These are phyloP conservation scores for Theretra japonica DNA, from an alignment of 2,888 invertebrate species.

Conservation along the genomic window DNA sequence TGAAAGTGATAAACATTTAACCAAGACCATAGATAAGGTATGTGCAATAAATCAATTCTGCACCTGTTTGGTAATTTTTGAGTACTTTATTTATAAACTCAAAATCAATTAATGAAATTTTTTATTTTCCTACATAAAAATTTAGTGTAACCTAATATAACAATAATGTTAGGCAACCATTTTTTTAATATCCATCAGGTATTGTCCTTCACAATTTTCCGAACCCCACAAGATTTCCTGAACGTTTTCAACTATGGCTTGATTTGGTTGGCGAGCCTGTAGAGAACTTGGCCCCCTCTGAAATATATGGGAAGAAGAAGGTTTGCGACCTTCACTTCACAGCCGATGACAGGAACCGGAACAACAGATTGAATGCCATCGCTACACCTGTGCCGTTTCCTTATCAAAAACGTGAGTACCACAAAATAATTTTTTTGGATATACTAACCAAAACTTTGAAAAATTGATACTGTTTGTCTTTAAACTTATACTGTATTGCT, in stretches of 20 bases:
- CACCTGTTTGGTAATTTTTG: too few species aligned
- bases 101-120: too few species aligned
- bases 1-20: too few species aligned
- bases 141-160: not conserved
- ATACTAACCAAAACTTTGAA: too few species aligned
- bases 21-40: too few species aligned
- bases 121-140: too few species aligned
- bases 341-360: conserved; percentile 10
- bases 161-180: not conserved
- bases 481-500: too few species aligned
- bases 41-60: too few species aligned
- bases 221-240: not conserved
- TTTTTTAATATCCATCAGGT: not conserved
- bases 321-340: conserved; percentile 30
- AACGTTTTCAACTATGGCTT: conserved; percentile 11
- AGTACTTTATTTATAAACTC: too few species aligned
- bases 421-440: too few species aligned
- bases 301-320: conserved; percentile 21
- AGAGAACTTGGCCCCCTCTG: not conserved
- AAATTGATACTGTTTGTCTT: too few species aligned
- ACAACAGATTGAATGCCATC: conserved; percentile 5
- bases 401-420: not conserved
- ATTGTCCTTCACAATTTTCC: conserved; percentile 20
- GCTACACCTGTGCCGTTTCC: conserved; percentile 10
- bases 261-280: not conserved